Evolutionary conservation across 2,797 vertebrate species (phyloP), one percentile per base, ranked within the genome.

Genomic region (Sphenopsis melanotis): DNA sequence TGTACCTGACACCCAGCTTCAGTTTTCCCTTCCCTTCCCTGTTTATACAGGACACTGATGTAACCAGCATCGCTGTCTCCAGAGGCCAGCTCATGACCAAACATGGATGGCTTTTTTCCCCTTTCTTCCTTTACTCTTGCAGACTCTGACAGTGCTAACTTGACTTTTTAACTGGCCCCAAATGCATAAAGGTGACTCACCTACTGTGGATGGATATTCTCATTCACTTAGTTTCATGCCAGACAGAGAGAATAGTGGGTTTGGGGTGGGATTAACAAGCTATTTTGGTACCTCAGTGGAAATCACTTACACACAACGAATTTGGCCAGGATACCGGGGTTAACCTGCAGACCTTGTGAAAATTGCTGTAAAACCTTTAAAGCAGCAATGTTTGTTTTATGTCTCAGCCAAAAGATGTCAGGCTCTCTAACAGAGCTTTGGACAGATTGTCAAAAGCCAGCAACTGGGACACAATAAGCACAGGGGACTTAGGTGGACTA

Each of bases 391-490:
- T 21, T 83, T 6, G 3, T 19, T 93, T 93, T 69, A 71, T 8
- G n/a, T 6, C 76, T 86, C 61, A 49, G 55, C 61, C 65, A 86
- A 82, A 92, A 88, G 72, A 79, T 37, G 30, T 52, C 65, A 69
- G 70, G 63, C 41, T 52, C 81, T 88, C 72, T 83, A 74, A 81
- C 16, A 74, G 66, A 66, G 72, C 53, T 93, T 83, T 75, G 49
- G 65, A 65, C 76, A 76, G 90, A 78, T n/a, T 86, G 83, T 82
- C 80, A 90, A 72, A 94, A 94, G 55, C 80, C 79, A 83, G 50
- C 36, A 75, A 69, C 10, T 36, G 32, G 83, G 83, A 44, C 83
- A 82, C 80, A 81, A 37, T 59, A 83, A 94, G 61, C 69, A 50
- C 46, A 78, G 90, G 87, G 80, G 85, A 65, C 76, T 90, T 41